A percentile compares a stretch with the other conserved stretches of the same genome.
Evolutionary conservation across 2,113 vertebrate genomes (phyloP).

Genomic region (Urocolius indicus): DNA sequence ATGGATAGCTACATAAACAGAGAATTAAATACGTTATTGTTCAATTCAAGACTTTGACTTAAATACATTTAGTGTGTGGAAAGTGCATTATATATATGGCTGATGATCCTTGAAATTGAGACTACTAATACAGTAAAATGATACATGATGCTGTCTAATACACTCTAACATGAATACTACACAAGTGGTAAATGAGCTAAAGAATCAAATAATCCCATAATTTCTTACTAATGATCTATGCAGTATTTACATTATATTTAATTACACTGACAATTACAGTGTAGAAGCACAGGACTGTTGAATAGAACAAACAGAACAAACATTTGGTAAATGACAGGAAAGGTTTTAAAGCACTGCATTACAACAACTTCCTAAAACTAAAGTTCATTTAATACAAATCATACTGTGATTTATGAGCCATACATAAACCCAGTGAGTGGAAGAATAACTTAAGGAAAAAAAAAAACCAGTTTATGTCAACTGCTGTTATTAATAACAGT

Average conservation of each 20-base stretch:
- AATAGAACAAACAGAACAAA: neutral
- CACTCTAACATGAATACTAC: neutral
- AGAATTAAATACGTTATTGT: neutral
- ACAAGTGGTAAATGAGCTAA: neutral
- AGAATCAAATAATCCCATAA: neutral
- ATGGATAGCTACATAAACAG: neutral
- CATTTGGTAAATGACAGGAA: neutral
- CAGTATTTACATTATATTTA: neutral
- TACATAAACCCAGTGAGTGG: neutral
- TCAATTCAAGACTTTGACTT: neutral
- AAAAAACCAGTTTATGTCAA: neutral
- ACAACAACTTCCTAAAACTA: conserved; percentile 30
- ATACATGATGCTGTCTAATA: neutral
- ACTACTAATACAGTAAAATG: conserved; percentile 42
- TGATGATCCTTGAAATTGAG: conserved; percentile 70
- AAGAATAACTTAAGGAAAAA: neutral
- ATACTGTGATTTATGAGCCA: conserved; percentile 14
- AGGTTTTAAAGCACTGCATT: neutral
- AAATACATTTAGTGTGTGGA: neutral
- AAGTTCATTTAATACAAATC: conserved; percentile 23
- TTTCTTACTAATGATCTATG: neutral
- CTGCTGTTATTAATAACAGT: neutral
- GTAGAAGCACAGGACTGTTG: neutral
- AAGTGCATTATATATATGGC: neutral
- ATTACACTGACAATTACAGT: neutral